A percentile compares a stretch with the other conserved stretches of the same genome.
phyloP scores from a whole-genome alignment of 2,888 invertebrate genomes.

The Amphipoea oculea region DNA sequence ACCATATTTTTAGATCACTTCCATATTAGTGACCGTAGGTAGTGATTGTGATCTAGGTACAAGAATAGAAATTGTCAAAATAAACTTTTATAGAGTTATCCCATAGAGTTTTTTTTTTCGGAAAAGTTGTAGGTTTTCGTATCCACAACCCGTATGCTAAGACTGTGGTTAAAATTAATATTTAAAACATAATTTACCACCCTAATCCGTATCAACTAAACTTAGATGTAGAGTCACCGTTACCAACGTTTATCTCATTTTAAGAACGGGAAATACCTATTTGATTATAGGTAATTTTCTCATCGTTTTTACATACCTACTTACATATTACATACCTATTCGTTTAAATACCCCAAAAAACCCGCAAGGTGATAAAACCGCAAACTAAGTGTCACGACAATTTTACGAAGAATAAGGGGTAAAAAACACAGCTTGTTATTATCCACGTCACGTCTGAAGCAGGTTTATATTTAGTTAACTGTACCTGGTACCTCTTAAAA shows the following conservation, averaged over 20 bases:
- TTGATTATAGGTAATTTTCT: neutral
- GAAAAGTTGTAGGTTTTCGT: neutral
- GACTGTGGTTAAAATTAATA: neutral
- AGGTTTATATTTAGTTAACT: constrained; percentile 22
- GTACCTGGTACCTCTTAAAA: neutral
- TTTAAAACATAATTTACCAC: neutral
- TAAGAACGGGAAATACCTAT: constrained; percentile 6
- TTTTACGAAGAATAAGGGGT: constrained; percentile 5
- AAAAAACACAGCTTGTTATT: constrained; percentile 25
- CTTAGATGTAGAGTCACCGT: neutral
- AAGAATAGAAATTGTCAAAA: neutral
- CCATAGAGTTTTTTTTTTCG: neutral
- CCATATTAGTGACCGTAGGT: neutral
- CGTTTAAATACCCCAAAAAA: constrained; percentile 9
- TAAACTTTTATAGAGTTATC: neutral
- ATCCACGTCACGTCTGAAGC: constrained; percentile 8
- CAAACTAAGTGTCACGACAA: constrained; percentile 16
- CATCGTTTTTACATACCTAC: neutral
- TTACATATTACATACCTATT: neutral
- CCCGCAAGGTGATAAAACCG: constrained; percentile 22
- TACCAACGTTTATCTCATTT: neutral
- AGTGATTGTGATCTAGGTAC: neutral
- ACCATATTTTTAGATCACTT: neutral
- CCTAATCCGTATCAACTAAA: neutral
- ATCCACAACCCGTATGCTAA: neutral